Conservation (phyloP, 2,113 vertebrate genomes). For the Myanophis thanlyinensis region DNA sequence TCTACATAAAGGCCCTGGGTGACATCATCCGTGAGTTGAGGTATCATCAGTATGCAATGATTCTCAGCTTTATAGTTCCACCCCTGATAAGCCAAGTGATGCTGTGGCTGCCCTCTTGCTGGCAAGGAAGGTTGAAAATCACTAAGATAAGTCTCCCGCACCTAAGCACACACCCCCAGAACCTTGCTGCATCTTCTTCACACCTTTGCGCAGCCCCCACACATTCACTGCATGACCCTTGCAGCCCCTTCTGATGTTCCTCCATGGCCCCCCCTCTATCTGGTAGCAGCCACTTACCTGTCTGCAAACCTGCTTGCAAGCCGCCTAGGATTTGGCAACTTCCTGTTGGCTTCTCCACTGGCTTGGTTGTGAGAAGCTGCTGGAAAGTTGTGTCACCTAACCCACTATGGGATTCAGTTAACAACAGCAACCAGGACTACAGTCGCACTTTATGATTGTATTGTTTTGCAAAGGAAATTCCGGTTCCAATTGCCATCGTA, state of each 20-base stretch:
- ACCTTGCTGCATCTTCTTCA: background rate
- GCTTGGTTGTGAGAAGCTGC: background rate
- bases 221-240: background rate
- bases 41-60: background rate
- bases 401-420: background rate
- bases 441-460: background rate
- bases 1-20: background rate
- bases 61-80: background rate
- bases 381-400: background rate
- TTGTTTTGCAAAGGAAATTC: background rate
- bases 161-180: background rate
- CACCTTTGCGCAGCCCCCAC: background rate
- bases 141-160: background rate
- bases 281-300: background rate
- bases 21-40: background rate
- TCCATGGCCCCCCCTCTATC: background rate
- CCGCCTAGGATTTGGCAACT: background rate
- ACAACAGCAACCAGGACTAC: background rate
- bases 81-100: background rate
- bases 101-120: background rate
- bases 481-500: background rate
- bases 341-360: background rate
- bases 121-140: background rate
- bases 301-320: background rate
- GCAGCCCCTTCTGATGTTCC: background rate